Evolutionary conservation across 2,113 vertebrate genomes (phyloP).

Genomic region (Pelobates fuscus): DNA sequence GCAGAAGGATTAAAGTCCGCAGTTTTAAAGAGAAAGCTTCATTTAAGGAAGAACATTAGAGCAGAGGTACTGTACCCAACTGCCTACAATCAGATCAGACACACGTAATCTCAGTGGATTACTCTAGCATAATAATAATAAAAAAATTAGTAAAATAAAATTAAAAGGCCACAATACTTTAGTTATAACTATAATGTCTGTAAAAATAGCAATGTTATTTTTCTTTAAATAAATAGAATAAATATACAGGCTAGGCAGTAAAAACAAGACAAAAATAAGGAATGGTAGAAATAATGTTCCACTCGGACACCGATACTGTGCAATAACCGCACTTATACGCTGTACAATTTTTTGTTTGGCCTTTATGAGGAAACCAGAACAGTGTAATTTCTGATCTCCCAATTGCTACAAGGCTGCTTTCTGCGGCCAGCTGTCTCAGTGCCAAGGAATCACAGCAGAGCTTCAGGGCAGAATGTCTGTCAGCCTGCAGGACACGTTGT

Average conservation of each 20-base stretch:
- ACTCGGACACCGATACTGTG: conserved; percentile 5
- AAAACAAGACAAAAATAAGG: conserved; percentile 1
- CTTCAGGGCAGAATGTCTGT: no score
- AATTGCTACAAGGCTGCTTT: not conserved
- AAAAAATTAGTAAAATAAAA: conserved; percentile 19
- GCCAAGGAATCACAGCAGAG: no score
- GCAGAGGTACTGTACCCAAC: conserved; percentile 32
- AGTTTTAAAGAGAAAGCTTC: not conserved
- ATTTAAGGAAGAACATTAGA: not conserved
- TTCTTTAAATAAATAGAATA: conserved; percentile 46
- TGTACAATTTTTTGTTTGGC: not conserved
- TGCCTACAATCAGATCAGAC: conserved; percentile 10
- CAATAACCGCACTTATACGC: not conserved
- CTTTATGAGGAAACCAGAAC: no score
- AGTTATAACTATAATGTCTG: conserved; percentile 37
- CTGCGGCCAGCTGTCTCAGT: not conserved
- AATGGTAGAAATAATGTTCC: conserved; percentile 28
- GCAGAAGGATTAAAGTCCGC: conserved; percentile 19
- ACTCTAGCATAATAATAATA: conserved; percentile 10
- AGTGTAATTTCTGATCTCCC: not conserved
- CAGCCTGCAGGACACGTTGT: no score
- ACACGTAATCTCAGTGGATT: not conserved
- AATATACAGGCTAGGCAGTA: conserved; percentile 45
- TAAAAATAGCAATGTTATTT: conserved; percentile 35
- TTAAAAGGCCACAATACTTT: conserved; percentile 37